phyloP scores from a whole-genome alignment of 2,797 vertebrate genomes.

The Cheirogaleus major region DNA sequence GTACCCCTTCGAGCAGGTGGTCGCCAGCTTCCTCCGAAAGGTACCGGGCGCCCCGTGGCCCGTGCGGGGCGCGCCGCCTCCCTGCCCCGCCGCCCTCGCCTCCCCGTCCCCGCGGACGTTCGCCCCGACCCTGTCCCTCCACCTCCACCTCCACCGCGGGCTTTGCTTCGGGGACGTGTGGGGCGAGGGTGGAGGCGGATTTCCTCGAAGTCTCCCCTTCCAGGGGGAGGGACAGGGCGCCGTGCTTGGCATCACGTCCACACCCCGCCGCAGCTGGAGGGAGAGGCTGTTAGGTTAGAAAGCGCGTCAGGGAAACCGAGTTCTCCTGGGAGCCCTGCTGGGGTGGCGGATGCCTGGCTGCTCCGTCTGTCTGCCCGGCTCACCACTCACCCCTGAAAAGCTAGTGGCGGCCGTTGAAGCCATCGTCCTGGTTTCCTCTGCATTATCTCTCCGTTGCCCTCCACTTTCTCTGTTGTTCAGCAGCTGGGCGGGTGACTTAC shows the following conservation, averaged over 20 bases:
- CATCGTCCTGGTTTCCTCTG: not conserved
- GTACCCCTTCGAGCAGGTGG: conserved; percentile 86
- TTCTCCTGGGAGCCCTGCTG: not conserved
- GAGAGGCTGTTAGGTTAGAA: not conserved
- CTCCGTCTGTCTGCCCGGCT: not conserved
- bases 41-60: conserved; percentile 55
- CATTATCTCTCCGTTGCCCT: accelerated
- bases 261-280: not conserved
- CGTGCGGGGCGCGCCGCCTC: not conserved
- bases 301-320: accelerated
- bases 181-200: not conserved
- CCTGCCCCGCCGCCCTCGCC: not conserved
- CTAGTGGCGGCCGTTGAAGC: not conserved
- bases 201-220: conserved; percentile 42
- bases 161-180: not conserved
- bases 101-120: not conserved
- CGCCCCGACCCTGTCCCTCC: not conserved
- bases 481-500: not conserved
- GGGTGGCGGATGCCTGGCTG: not conserved
- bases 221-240: not conserved
- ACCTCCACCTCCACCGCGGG: not conserved
- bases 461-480: not conserved
- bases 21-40: conserved; percentile 85
- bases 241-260: conserved; percentile 18
- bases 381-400: not conserved